phyloP scores from a whole-genome alignment of 2,113 vertebrate species.

The Pteropus alecto region DNA sequence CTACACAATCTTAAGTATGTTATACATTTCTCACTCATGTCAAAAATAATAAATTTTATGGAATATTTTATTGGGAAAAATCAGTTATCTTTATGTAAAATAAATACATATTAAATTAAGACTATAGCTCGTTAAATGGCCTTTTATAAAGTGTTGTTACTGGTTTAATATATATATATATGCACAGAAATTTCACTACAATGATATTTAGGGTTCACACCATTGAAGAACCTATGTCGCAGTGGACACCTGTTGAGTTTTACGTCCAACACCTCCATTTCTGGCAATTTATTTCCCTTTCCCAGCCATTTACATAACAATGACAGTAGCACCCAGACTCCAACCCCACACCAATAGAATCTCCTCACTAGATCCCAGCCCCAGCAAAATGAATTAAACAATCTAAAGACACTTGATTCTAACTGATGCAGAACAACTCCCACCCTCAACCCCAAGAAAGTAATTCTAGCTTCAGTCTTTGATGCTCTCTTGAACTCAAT shows the following conservation, averaged over 20 bases:
- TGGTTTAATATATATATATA: neutral
- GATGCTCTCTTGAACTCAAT: neutral
- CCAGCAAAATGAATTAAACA: neutral
- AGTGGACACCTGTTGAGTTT: neutral
- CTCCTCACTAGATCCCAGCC: neutral
- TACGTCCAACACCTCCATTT: neutral
- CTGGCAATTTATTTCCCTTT: neutral
- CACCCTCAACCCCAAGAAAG: neutral
- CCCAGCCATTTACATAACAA: neutral
- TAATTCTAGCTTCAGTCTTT: neutral
- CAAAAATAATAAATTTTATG: slow-evolving; percentile 24
- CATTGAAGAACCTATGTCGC: neutral
- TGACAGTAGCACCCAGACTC: neutral
- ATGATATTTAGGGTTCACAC: neutral
- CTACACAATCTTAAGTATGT: neutral
- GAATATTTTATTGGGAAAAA: neutral
- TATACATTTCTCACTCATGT: neutral
- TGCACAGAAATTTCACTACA: neutral
- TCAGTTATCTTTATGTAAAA: neutral
- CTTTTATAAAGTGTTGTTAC: neutral
- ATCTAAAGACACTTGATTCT: neutral
- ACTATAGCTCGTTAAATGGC: neutral
- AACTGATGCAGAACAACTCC: neutral
- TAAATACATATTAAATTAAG: neutral
- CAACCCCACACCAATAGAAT: neutral